Percentiles rank a stretch among this genome's conserved stretches.
Conservation (phyloP, 2,888 invertebrate species). For the Apoda limacodes region DNA sequence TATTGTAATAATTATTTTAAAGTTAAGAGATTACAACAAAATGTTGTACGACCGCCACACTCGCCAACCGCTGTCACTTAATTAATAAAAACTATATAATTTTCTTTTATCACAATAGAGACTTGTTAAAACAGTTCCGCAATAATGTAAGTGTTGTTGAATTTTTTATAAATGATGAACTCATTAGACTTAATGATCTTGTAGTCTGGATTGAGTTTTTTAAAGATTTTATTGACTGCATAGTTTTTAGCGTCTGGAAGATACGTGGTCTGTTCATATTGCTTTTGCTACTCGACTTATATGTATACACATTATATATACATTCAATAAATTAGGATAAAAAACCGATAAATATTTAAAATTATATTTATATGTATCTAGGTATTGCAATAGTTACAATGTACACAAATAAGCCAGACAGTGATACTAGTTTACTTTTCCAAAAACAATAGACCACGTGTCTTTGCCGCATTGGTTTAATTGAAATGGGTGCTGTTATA, state of each 20-base stretch:
- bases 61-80: slow-evolving; percentile 62
- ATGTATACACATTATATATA: no score
- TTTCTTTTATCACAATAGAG: slow-evolving; percentile 61
- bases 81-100: slow-evolving; percentile 30
- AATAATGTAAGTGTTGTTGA: slow-evolving; percentile 67
- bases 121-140: slow-evolving; percentile 66
- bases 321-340: no score
- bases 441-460: slow-evolving; percentile 44
- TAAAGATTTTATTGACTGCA: slow-evolving; percentile 61
- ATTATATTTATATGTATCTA: no score
- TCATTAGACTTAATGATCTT: slow-evolving; percentile 65
- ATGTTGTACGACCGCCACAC: slow-evolving; percentile 48
- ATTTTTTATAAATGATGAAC: slow-evolving; percentile 66
- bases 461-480: slow-evolving; percentile 41
- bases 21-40: no score
- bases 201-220: slow-evolving; percentile 68
- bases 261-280: slow-evolving; percentile 49
- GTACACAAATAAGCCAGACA: no score
- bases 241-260: slow-evolving; percentile 31
- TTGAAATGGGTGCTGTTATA: slow-evolving; percentile 64
- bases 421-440: slow-evolving; percentile 42
- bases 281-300: slow-evolving; percentile 66
- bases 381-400: no score
- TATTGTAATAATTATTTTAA: slow-evolving; percentile 39
- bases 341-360: no score